Evolutionary conservation across 2,113 vertebrate genomes (phyloP).

Genomic region (Zonotrichia leucophrys): DNA sequence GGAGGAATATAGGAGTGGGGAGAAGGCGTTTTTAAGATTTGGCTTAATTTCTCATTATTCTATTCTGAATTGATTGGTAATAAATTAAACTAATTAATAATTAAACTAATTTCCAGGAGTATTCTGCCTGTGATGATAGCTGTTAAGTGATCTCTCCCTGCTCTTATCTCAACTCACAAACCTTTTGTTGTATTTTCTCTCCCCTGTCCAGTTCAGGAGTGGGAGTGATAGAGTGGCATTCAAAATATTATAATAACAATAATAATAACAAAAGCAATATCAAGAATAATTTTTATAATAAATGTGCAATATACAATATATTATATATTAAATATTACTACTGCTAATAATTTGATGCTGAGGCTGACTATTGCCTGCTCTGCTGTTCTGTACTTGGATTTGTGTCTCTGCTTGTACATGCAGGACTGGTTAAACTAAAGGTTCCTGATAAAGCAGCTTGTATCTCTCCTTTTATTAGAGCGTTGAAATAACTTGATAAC

Average conservation of each 20-base stretch:
- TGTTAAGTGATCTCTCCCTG: background rate
- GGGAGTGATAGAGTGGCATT: background rate
- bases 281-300: background rate
- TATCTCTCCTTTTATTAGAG: slow-evolving; percentile 15
- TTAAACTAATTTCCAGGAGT: background rate
- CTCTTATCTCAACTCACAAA: background rate
- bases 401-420: background rate
- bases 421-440: background rate
- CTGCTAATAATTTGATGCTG: background rate
- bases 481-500: slow-evolving; percentile 21
- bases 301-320: background rate
- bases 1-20: background rate
- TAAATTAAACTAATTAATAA: background rate
- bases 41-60: background rate
- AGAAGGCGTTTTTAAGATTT: background rate
- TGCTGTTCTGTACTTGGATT: background rate
- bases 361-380: background rate
- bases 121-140: background rate
- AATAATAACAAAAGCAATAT: background rate
- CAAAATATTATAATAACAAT: background rate
- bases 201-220: background rate
- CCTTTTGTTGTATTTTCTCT: background rate
- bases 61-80: background rate
- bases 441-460: background rate
- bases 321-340: background rate